These are phyloP conservation scores for Chironomus riparius DNA, from an alignment of 2,888 invertebrate genomes.

Conservation along the genomic window DNA sequence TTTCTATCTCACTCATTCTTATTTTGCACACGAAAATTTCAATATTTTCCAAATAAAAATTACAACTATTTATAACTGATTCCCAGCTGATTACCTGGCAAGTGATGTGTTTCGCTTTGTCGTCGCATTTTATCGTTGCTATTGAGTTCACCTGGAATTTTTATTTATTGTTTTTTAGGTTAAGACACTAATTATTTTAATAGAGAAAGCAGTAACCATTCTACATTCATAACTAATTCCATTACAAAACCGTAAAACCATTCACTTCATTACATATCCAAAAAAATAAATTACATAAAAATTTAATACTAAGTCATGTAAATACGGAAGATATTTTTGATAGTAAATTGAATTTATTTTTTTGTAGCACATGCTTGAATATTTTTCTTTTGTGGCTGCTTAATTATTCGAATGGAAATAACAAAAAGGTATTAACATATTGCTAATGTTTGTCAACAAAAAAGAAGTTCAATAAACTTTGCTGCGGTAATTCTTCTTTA, in stretches of 20 bases:
- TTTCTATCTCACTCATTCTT: too few species aligned
- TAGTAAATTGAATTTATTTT: too few species aligned
- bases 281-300: neutral
- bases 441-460: neutral
- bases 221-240: neutral
- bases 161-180: neutral
- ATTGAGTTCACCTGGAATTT: constrained; percentile 8
- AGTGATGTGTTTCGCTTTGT: constrained; percentile 30
- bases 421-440: neutral
- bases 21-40: too few species aligned
- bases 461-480: neutral
- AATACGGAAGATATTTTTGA: neutral
- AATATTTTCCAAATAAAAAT: too few species aligned
- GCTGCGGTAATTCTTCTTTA: neutral
- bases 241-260: neutral
- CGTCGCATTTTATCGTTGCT: constrained; percentile 29
- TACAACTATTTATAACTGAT: too few species aligned
- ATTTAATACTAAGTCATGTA: neutral
- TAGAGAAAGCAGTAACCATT: neutral
- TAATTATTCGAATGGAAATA: too few species aligned
- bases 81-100: constrained; percentile 29
- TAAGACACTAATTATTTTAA: neutral
- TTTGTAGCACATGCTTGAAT: too few species aligned
- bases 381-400: too few species aligned
- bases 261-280: neutral